These are phyloP conservation scores for Heliconius hewitsoni DNA, from an alignment of 1,140 invertebrate genomes.

Conservation along the genomic window DNA sequence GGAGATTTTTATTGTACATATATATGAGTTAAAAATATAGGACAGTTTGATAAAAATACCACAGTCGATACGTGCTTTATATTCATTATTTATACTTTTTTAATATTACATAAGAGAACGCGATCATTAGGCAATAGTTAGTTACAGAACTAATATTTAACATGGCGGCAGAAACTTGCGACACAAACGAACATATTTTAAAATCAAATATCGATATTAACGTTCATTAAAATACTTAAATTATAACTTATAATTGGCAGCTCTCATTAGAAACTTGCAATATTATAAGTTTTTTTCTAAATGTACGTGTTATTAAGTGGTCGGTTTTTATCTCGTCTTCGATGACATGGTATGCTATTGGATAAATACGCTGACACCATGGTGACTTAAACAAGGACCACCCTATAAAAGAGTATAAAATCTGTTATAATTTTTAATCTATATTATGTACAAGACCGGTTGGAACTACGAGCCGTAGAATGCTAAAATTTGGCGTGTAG, in stretches of 20 bases:
- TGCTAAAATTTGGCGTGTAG: no score
- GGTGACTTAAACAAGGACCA: not conserved
- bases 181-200: not conserved
- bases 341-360: constrained; percentile 6
- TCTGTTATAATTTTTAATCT: not conserved
- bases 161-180: not conserved
- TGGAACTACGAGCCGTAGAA: no score
- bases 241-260: constrained; percentile 31
- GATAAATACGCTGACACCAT: constrained; percentile 16
- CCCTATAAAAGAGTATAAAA: not conserved
- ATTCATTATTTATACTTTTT: constrained; percentile 13
- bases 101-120: constrained; percentile 10
- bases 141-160: constrained; percentile 18
- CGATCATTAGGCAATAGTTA: constrained; percentile 30
- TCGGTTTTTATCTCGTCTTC: not conserved
- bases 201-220: constrained; percentile 21
- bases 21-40: no score
- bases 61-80: not conserved
- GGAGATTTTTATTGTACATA: not conserved
- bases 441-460: no score
- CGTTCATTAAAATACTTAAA: constrained; percentile 31
- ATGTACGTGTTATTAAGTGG: constrained; percentile 12
- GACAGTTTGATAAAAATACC: not conserved
- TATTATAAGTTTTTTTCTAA: not conserved
- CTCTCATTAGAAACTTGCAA: constrained; percentile 16